phyloP scores from a whole-genome alignment of 1,140 invertebrate genomes.

The Cherax quadricarinatus region DNA sequence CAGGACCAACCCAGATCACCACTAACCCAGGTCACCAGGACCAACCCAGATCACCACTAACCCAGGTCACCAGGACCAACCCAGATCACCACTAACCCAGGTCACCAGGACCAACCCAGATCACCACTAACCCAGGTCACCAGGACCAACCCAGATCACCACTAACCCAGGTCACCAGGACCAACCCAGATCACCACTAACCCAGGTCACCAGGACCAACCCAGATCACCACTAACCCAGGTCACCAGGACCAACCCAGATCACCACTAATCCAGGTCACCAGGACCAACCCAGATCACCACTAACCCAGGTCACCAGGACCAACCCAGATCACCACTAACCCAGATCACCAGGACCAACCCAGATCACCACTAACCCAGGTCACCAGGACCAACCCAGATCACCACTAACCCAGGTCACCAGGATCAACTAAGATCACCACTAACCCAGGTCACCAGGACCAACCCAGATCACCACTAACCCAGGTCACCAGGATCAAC shows the following conservation, averaged over 20 bases:
- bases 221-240: background rate
- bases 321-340: too few relatives aligned
- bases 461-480: background rate
- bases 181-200: too few relatives aligned
- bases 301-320: too few relatives aligned
- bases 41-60: too few relatives aligned
- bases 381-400: background rate
- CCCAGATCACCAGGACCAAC: too few relatives aligned
- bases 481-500: too few relatives aligned
- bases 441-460: background rate
- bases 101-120: background rate
- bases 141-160: background rate
- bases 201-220: background rate
- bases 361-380: too few relatives aligned
- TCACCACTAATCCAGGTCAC: background rate
- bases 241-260: background rate
- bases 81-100: background rate
- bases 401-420: background rate
- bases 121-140: background rate
- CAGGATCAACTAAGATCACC: background rate
- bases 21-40: too few relatives aligned
- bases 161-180: too few relatives aligned
- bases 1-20: too few relatives aligned
- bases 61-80: background rate
- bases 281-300: background rate